Evolutionary conservation across 2,888 invertebrate genomes (phyloP).

Genomic region (Peribatodes rhomboidaria): DNA sequence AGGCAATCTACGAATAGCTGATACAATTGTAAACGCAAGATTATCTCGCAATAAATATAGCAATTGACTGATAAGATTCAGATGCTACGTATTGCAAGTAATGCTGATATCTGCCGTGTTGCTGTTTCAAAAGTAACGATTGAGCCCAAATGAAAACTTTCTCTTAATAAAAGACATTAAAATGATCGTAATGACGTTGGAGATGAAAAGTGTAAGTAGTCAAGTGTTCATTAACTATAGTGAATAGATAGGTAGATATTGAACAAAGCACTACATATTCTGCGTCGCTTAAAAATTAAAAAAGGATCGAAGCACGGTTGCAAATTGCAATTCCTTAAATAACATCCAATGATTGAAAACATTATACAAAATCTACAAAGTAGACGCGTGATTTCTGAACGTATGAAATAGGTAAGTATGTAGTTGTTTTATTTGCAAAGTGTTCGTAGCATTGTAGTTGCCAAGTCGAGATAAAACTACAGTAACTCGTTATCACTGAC

Average conservation of each 20-base stretch:
- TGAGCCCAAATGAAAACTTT: neutral
- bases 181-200: neutral
- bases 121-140: neutral
- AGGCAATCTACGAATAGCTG: conserved; percentile 19
- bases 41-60: conserved; percentile 18
- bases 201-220: neutral
- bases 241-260: neutral
- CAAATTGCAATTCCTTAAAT: neutral
- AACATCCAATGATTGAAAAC: neutral
- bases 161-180: neutral
- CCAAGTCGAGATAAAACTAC: conserved; percentile 69
- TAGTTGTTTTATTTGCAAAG: conserved; percentile 30
- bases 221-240: neutral
- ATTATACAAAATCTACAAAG: neutral
- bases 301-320: too few relatives aligned
- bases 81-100: conserved; percentile 1
- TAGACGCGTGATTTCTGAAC: neutral
- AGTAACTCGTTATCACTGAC: conserved; percentile 70
- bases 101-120: neutral
- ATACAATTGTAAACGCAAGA: conserved; percentile 20
- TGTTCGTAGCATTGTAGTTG: conserved; percentile 57
- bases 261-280: neutral
- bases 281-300: too few relatives aligned
- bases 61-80: conserved; percentile 16
- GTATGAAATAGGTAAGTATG: too few relatives aligned